Percentiles rank a stretch among this genome's conserved stretches.
phyloP scores from a whole-genome alignment of 2,797 vertebrate genomes.

The Hydrolagus colliei region DNA sequence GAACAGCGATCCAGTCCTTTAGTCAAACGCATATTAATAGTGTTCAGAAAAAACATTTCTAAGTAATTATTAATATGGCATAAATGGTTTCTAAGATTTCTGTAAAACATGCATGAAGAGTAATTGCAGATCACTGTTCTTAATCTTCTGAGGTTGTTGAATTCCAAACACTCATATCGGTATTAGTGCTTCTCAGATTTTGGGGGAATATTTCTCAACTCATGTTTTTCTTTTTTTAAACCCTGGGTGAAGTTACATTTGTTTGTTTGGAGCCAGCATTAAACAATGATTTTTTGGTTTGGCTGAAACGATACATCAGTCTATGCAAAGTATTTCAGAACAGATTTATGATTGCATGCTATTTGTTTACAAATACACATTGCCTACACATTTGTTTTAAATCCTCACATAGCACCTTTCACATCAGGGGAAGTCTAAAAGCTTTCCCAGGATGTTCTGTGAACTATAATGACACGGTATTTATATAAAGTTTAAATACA shows the following conservation, averaged over 20 bases:
- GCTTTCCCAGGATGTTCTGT: no score
- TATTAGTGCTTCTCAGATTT: not conserved
- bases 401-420: no score
- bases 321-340: not conserved
- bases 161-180: not conserved
- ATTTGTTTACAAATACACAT: not conserved
- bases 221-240: not conserved
- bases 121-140: not conserved
- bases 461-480: no score
- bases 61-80: not conserved
- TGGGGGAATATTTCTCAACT: not conserved
- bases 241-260: not conserved
- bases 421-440: no score
- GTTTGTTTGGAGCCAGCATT: not conserved
- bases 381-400: no score
- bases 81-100: not conserved
- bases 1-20: not conserved
- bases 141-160: not conserved
- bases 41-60: not conserved
- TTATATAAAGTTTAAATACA: no score
- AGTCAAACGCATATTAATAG: no score
- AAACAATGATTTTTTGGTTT: not conserved
- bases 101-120: not conserved
- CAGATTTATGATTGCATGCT: not conserved
- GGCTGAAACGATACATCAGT: not conserved